Conservation (phyloP, 2,888 invertebrate species). For the Electrophaes corylata region DNA sequence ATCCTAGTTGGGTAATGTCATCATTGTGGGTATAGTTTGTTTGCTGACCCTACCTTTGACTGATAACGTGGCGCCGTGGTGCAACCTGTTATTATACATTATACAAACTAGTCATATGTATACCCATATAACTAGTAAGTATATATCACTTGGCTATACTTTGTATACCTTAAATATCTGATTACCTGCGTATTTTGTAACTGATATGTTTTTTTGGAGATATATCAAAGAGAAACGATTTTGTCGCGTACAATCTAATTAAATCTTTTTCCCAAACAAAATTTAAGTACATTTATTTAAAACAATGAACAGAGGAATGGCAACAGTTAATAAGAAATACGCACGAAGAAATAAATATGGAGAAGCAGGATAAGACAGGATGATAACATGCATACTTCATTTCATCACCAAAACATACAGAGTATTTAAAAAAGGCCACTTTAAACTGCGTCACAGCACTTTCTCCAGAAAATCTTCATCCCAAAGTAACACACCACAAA, state of each 20-base stretch:
- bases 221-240: no score
- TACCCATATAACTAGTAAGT: not conserved
- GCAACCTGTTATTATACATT: slow-evolving; percentile 16
- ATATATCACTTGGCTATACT: slow-evolving; percentile 1
- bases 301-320: no score
- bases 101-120: not conserved
- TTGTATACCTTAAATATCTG: not conserved
- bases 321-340: no score
- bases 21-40: slow-evolving; percentile 49
- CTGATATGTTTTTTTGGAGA: not conserved
- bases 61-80: slow-evolving; percentile 66
- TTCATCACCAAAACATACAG: not conserved
- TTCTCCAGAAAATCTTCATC: slow-evolving; percentile 23
- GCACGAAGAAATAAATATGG: no score
- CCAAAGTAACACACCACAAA: slow-evolving; percentile 28
- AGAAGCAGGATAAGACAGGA: no score
- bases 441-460: slow-evolving; percentile 1
- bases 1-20: slow-evolving; percentile 33
- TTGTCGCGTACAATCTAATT: no score
- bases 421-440: not conserved
- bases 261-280: no score
- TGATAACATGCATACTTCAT: not conserved
- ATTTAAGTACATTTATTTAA: no score
- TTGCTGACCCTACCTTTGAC: slow-evolving; percentile 76
- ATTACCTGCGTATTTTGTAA: not conserved